Evolutionary conservation across 1,140 invertebrate genomes (phyloP).

Genomic region (Drosophila equinoxialis): DNA sequence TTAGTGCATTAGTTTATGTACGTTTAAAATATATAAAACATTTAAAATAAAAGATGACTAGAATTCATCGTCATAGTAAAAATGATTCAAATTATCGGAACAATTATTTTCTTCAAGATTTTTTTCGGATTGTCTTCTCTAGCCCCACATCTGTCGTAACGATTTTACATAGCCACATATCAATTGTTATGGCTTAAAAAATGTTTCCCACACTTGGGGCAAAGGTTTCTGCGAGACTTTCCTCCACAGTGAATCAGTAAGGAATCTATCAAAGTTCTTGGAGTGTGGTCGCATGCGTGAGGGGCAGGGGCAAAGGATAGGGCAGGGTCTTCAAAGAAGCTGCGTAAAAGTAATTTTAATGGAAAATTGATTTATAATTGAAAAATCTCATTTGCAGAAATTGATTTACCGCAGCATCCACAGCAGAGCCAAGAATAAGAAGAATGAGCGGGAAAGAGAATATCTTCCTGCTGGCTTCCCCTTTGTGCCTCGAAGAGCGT

Average conservation of each 20-base stretch:
- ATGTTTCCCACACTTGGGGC: too few species aligned
- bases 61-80: too few species aligned
- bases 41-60: too few species aligned
- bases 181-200: too few species aligned
- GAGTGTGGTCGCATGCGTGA: neutral
- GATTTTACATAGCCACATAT: too few species aligned
- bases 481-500: conserved; percentile 54
- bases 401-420: conserved; percentile 81
- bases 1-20: too few species aligned
- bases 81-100: too few species aligned
- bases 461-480: conserved; percentile 3
- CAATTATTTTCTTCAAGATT: too few species aligned
- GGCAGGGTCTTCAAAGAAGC: conserved; percentile 54
- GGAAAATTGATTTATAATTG: conserved; percentile 83
- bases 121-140: too few species aligned
- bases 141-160: too few species aligned
- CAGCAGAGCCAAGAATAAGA: conserved; percentile 47
- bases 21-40: too few species aligned
- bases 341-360: conserved; percentile 82
- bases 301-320: neutral
- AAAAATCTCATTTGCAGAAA: conserved; percentile 82
- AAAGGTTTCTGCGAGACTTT: conserved; percentile 49
- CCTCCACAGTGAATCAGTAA: conserved; percentile 26
- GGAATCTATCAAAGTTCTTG: conserved; percentile 17
- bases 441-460: neutral